Conservation (phyloP, 2,797 vertebrate genomes). For the Psittacula derbiana region DNA sequence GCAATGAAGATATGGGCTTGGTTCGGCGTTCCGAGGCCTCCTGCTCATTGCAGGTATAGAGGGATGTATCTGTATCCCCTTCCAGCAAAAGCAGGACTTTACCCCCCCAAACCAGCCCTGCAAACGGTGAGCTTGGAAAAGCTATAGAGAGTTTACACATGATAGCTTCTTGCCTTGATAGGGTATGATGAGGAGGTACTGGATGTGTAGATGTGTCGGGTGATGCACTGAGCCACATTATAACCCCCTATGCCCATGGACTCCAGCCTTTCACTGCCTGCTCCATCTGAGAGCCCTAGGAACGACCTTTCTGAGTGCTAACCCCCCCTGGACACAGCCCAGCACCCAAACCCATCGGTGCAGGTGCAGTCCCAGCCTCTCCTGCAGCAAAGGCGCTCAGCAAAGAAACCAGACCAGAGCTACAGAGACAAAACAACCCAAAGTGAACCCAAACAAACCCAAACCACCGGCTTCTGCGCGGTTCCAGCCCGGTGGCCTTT, state of each 20-base stretch:
- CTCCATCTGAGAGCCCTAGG: not conserved
- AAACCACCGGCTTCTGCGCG: accelerated
- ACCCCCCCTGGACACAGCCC: too few species aligned
- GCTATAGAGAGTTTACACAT: not conserved
- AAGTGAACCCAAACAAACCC: accelerated
- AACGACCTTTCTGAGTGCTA: accelerated
- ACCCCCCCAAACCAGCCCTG: not conserved
- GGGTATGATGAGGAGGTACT: not conserved
- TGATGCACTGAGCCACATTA: not conserved
- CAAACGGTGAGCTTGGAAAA: not conserved
- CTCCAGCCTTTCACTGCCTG: not conserved
- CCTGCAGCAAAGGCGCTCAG: not conserved
- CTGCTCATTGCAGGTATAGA: accelerated
- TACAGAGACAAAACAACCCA: not conserved
- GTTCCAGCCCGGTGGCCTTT: not conserved
- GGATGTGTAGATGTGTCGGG: not conserved
- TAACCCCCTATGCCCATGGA: not conserved
- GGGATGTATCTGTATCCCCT: not conserved
- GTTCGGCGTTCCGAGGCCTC: not conserved
- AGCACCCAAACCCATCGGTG: not conserved
- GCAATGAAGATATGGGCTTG: not conserved
- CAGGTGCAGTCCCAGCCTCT: not conserved
- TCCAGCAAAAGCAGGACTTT: not conserved
- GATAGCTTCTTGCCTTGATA: not conserved
- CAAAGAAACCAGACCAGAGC: not conserved